Evolutionary conservation across 1,140 invertebrate species (phyloP).

Genomic region (Drosophila nigromelanica): DNA sequence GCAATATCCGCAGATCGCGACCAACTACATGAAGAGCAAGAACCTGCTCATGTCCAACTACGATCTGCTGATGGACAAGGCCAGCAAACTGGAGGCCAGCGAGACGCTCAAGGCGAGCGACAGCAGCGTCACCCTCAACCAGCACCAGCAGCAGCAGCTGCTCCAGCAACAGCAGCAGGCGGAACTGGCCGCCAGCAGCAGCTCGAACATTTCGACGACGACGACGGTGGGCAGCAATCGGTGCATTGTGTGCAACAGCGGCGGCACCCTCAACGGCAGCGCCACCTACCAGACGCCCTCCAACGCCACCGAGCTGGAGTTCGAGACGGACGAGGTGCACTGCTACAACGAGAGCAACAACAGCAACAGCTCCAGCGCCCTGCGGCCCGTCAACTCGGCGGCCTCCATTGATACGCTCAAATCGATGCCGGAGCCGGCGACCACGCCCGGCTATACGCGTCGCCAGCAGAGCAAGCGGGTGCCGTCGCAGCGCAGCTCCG

Average conservation of each 20-base stretch:
- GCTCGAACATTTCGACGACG: constrained; percentile 26
- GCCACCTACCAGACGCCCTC: constrained; percentile 86
- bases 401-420: constrained; percentile 76
- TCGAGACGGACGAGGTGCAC: constrained; percentile 85
- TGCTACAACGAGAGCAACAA: constrained; percentile 57
- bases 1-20: constrained; percentile 88
- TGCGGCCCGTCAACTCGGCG: constrained; percentile 65
- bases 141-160: constrained; percentile 30
- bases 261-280: constrained; percentile 66
- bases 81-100: constrained; percentile 71
- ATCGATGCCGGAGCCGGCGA: constrained; percentile 45
- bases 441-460: constrained; percentile 51
- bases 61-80: constrained; percentile 86
- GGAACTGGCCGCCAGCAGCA: constrained; percentile 58
- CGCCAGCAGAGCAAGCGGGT: constrained; percentile 63
- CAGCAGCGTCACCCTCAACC: constrained; percentile 62
- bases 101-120: constrained; percentile 64
- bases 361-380: constrained; percentile 29
- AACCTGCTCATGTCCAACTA: constrained; percentile 88
- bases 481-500: constrained; percentile 69
- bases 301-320: constrained; percentile 88
- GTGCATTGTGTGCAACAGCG: constrained; percentile 85
- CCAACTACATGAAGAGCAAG: constrained; percentile 89
- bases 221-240: constrained; percentile 83
- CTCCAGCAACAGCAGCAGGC: constrained; percentile 28